phyloP scores from a whole-genome alignment of 1,140 invertebrate genomes.

The Latrodectus geometricus region DNA sequence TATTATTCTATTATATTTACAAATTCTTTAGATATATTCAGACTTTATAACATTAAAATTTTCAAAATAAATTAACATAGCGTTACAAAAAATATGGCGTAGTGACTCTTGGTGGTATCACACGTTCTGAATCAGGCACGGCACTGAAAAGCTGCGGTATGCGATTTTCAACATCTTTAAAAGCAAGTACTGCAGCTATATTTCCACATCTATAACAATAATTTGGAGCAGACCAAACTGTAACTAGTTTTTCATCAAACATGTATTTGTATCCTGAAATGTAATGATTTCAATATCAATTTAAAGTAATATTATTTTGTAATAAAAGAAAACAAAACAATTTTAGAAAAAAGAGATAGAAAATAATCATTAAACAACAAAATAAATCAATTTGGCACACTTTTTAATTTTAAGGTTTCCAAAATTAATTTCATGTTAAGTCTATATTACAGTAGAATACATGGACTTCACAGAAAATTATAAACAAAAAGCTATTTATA shows the following conservation, averaged over 20 bases:
- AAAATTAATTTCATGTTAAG: too few relatives aligned
- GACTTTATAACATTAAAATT: constrained; percentile 25
- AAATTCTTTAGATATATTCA: constrained; percentile 10
- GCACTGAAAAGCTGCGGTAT: constrained; percentile 91
- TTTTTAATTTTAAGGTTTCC: too few relatives aligned
- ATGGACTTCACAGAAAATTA: too few relatives aligned
- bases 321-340: too few relatives aligned
- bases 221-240: constrained; percentile 97
- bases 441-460: too few relatives aligned
- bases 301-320: too few relatives aligned
- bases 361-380: too few relatives aligned
- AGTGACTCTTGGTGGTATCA: constrained; percentile 89
- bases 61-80: constrained; percentile 51
- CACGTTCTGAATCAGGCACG: constrained; percentile 91
- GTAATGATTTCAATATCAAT: too few relatives aligned
- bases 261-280: constrained; percentile 89
- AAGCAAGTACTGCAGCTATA: constrained; percentile 90
- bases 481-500: too few relatives aligned
- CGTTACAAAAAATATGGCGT: constrained; percentile 95
- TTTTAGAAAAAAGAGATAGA: too few relatives aligned
- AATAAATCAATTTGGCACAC: too few relatives aligned
- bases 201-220: constrained; percentile 97
- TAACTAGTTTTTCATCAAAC: constrained; percentile 94
- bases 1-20: constrained; percentile 35
- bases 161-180: constrained; percentile 81